phyloP scores from a whole-genome alignment of 2,888 invertebrate species.

The Drosophila gaucha region DNA sequence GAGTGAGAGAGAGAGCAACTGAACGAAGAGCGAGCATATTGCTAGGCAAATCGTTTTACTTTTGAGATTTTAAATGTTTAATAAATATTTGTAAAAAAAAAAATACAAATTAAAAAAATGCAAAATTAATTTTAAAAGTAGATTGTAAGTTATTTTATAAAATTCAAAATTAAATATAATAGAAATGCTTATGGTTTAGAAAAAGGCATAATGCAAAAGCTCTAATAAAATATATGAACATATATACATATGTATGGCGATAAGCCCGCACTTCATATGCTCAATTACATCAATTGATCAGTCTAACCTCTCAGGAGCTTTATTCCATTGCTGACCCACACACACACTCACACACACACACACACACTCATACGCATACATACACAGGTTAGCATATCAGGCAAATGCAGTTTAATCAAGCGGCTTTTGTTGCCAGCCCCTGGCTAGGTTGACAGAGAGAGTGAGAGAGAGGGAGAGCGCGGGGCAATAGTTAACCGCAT shows the following conservation, averaged over 20 bases:
- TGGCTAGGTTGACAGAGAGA: not conserved
- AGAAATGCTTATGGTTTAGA: no score
- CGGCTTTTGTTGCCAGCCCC: conserved; percentile 58
- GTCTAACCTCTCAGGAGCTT: not conserved
- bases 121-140: no score
- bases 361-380: not conserved
- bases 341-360: no score
- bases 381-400: conserved; percentile 1
- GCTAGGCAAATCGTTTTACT: no score
- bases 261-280: not conserved
- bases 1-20: not conserved
- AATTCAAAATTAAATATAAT: no score
- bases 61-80: no score
- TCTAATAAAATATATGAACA: no score
- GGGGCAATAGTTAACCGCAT: conserved; percentile 59
- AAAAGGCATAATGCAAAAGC: no score
- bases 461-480: not conserved
- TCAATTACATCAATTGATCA: conserved; percentile 7
- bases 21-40: not conserved
- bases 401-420: conserved; percentile 63
- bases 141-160: no score
- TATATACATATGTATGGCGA: not conserved
- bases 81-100: no score
- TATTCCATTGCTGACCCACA: not conserved
- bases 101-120: no score